Conservation (phyloP, 2,113 vertebrate genomes). For the Zootoca vivipara region DNA sequence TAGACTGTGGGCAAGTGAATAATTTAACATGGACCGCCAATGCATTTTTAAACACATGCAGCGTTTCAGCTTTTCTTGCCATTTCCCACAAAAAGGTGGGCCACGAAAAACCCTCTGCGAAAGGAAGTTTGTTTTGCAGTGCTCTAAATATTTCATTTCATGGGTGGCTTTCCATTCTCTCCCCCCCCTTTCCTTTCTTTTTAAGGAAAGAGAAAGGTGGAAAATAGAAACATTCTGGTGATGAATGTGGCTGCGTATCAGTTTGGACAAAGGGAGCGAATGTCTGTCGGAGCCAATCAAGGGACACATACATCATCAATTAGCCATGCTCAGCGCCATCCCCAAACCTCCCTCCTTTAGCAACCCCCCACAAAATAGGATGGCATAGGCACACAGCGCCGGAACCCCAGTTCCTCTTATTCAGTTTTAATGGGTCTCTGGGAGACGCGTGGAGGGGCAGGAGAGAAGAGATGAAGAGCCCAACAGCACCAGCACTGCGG, state of each 20-base stretch:
- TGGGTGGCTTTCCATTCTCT: too few species aligned
- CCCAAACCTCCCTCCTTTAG: not conserved
- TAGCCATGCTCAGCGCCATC: not conserved
- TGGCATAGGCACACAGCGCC: not conserved
- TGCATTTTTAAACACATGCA: not conserved
- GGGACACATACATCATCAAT: constrained; percentile 30
- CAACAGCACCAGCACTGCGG: not conserved
- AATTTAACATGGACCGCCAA: not conserved
- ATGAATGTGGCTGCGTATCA: constrained; percentile 48
- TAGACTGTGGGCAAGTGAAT: not conserved
- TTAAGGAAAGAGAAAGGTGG: not conserved
- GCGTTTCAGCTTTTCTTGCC: not conserved
- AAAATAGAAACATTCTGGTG: constrained; percentile 39
- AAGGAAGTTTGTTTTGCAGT: not conserved
- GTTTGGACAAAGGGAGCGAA: constrained; percentile 44
- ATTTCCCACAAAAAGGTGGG: not conserved
- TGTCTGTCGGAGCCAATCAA: constrained; percentile 38
- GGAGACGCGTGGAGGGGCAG: not conserved
- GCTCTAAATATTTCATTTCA: not conserved
- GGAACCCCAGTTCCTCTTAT: not conserved
- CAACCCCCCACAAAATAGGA: not conserved
- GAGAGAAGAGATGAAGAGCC: not conserved
- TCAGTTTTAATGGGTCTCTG: constrained; percentile 18
- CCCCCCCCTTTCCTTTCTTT: too few species aligned
- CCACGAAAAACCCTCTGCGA: not conserved